Evolutionary conservation across 1,140 invertebrate genomes (phyloP), one percentile per base, ranked within the genome.

Genomic region (Pseudomyrmex cubaensis): DNA sequence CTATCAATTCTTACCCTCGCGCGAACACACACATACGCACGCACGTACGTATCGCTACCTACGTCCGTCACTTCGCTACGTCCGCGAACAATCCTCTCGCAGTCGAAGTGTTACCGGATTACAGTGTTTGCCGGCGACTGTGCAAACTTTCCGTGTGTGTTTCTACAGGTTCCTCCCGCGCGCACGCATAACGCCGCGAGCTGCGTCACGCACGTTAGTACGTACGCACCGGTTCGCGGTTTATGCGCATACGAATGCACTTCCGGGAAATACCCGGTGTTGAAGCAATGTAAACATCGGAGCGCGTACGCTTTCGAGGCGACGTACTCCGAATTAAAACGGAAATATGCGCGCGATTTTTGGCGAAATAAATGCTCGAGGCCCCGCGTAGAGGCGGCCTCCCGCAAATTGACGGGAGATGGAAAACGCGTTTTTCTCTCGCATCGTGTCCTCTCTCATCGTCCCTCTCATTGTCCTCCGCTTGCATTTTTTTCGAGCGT

Each of bases 51-150:
- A 22, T 50, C 10, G 52, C 3, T 44, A 22, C 46, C 46, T 54
- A n/a, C 61, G 64, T 17, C 76, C 69, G 22, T 20, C 75, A 25
- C 64, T 15, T 25, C 62, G 56, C 75, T 70, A 35, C 35, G 35
- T 35, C 35, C 85, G n/a, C 83, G 62, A 82, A 78, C 87, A 83
- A 88, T 90, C 82, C 89, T 85, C 85, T 85, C 85, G 73, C 76
- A 83, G 85, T 74, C 84, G 57, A 84, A 89, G 89, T 83, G 89
- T 90, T 90, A 90, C 87, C 87, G 87, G 87, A 90, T 90, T 90
- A 90, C 85, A 89, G 87, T 90, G 89, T 90, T 90, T 90, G 89
- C 83, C 85, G 67, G 77, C 67, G 87, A 90, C 85, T 90, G 75
- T 85, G 87, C 87, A 90, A 90, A 90, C 90, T 89, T 78, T 35